Evolutionary conservation across 2,797 vertebrate genomes (phyloP), one percentile per base, ranked within the genome.

Genomic region (Semotilus atromaculatus): DNA sequence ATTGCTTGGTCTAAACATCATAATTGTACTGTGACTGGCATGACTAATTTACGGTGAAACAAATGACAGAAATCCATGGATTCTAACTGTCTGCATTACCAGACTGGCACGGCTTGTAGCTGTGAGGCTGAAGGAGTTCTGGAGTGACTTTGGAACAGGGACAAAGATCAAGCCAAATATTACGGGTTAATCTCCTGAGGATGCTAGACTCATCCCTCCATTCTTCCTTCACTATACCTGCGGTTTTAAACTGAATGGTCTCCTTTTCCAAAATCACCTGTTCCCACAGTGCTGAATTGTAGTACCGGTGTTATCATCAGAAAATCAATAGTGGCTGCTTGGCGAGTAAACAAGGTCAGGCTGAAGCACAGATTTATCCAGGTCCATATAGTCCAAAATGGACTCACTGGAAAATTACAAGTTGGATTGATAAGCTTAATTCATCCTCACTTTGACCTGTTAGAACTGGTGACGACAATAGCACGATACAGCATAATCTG

Each of bases 251-350:
- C 66, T 82, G 70, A 43, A 83, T 64, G 53, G 38, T 81, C 70
- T 75, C 51, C 23, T 70, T 43, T 48, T 38, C 71, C 40, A 67
- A 55, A 34, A 36, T 68, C 81, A 18, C 40, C 40, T 36, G 29
- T 82, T 40, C 38, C 45, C 45, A 55, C 62, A 43, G 43, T 71
- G 80, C 36, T 66, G 58, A 81, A 81, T 38, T 26, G 43, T 73
- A 29, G 14, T 43, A 7, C 5, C 7, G 10, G 11, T 72, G 68
- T 48, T 38, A 68, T 68, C 40, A 70, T 85, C 81, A 87, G 45
- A 79, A 86, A 88, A 85, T 88, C 87, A 80, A 86, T 86, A 79
- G 13, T 21, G 29, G 55, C 82, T 45, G 48, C 23, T 55, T 55
- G 83, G 60, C 73, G 53, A 85, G 72, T 79, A 80, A 82, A 78